Percentiles rank a stretch among this genome's conserved stretches.
Conservation (phyloP, 1,140 invertebrate genomes). For the Akabosia matsudoensis region DNA sequence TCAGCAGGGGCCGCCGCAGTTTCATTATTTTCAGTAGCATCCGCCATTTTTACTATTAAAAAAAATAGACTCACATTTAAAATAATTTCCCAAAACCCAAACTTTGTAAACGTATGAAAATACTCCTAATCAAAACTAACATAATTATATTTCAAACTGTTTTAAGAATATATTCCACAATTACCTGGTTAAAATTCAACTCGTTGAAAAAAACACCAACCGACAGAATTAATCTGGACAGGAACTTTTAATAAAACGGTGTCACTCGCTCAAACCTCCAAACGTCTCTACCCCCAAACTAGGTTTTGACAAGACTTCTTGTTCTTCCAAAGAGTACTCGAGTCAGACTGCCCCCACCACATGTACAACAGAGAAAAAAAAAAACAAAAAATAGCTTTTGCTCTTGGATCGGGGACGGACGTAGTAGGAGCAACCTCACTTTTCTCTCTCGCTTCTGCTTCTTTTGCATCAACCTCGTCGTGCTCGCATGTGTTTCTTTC, state of each 20-base stretch:
- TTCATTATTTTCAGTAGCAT: background rate
- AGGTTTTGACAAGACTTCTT: too few species aligned
- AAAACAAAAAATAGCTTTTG: too few species aligned
- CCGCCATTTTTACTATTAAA: background rate
- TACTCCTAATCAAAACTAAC: background rate
- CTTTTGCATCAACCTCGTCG: background rate
- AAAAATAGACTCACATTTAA: background rate
- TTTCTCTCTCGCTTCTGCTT: background rate
- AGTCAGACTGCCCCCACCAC: background rate
- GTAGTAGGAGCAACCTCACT: background rate
- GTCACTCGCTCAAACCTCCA: too few species aligned
- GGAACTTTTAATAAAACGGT: too few species aligned
- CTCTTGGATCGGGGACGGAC: background rate
- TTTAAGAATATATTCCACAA: too few species aligned
- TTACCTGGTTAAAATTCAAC: too few species aligned
- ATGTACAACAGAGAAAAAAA: too few species aligned
- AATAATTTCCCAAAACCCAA: background rate
- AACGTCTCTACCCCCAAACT: too few species aligned
- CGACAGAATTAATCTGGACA: too few species aligned
- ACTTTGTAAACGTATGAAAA: background rate
- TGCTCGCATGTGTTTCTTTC: slow-evolving; percentile 10
- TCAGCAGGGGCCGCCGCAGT: background rate
- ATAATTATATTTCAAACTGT: too few species aligned
- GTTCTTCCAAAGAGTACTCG: background rate
- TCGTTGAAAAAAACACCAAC: too few species aligned